phyloP scores from a whole-genome alignment of 2,888 invertebrate species.

The Dichetophora obliterata region DNA sequence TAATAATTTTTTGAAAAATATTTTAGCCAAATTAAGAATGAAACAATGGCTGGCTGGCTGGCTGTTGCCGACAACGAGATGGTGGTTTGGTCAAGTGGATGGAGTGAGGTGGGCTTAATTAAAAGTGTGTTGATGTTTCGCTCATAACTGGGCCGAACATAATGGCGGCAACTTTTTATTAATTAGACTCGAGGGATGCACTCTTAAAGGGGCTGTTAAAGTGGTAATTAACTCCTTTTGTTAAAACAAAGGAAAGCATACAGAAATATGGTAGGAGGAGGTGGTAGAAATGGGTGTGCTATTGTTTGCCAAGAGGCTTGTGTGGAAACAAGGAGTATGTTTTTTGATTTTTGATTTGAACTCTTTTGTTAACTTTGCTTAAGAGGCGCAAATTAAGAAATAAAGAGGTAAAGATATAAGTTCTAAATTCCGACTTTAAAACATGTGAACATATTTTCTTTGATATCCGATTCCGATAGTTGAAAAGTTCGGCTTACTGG shows the following conservation, averaged over 20 bases:
- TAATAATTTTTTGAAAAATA: constrained; percentile 26
- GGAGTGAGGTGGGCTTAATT: constrained; percentile 28
- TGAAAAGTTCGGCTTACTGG: too few relatives aligned
- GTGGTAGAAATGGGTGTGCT: constrained; percentile 27
- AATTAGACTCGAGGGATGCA: constrained; percentile 29
- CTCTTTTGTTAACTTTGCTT: neutral
- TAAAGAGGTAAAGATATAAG: neutral
- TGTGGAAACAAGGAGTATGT: neutral
- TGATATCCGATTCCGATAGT: too few relatives aligned
- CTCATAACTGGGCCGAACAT: constrained; percentile 11
- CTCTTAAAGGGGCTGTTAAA: constrained; percentile 10
- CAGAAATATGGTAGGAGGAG: constrained; percentile 13
- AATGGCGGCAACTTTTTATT: constrained; percentile 24
- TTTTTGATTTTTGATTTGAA: neutral
- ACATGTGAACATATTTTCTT: too few relatives aligned
- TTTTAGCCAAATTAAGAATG: constrained; percentile 32
- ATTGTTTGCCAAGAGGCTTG: constrained; percentile 27
- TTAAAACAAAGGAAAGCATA: neutral
- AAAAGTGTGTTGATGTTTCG: constrained; percentile 33
- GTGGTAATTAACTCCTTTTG: constrained; percentile 32
- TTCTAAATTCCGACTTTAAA: too few relatives aligned
- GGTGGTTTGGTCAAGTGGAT: neutral
- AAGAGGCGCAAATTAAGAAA: neutral
- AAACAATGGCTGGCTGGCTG: constrained; percentile 18
- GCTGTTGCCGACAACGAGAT: neutral